Evolutionary conservation across 1,140 invertebrate genomes (phyloP).

Genomic region (Melipona quadrifasciata): DNA sequence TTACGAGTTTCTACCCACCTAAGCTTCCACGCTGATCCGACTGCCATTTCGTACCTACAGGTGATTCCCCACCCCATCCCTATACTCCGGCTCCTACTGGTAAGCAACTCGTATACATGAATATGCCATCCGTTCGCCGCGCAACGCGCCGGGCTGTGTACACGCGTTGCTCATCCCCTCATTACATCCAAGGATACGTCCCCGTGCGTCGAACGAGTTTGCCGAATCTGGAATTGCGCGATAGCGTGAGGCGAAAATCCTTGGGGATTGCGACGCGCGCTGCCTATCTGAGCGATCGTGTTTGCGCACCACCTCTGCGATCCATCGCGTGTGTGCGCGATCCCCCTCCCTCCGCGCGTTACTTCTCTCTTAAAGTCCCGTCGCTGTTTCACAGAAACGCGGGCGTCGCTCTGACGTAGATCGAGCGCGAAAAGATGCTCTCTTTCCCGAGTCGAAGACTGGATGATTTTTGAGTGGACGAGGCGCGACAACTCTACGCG

Average conservation of each 20-base stretch:
- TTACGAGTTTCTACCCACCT: constrained; percentile 67
- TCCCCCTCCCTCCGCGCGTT: not conserved
- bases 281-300: constrained; percentile 20
- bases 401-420: not conserved
- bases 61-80: constrained; percentile 10
- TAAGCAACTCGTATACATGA: constrained; percentile 48
- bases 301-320: constrained; percentile 24
- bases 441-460: no score
- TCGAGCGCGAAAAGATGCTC: not conserved
- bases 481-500: no score
- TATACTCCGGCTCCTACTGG: constrained; percentile 5
- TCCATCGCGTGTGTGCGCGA: not conserved
- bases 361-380: not conserved
- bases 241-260: constrained; percentile 52
- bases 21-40: constrained; percentile 56
- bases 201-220: constrained; percentile 54
- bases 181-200: constrained; percentile 47
- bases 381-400: constrained; percentile 27
- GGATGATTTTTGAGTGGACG: no score
- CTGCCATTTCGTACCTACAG: constrained; percentile 47
- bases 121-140: constrained; percentile 5
- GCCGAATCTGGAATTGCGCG: constrained; percentile 50
- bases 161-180: constrained; percentile 31
- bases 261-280: constrained; percentile 23
- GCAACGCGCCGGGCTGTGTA: not conserved